These are phyloP conservation scores for Lamproptera curius DNA, from an alignment of 2,888 invertebrate genomes.

Conservation along the genomic window DNA sequence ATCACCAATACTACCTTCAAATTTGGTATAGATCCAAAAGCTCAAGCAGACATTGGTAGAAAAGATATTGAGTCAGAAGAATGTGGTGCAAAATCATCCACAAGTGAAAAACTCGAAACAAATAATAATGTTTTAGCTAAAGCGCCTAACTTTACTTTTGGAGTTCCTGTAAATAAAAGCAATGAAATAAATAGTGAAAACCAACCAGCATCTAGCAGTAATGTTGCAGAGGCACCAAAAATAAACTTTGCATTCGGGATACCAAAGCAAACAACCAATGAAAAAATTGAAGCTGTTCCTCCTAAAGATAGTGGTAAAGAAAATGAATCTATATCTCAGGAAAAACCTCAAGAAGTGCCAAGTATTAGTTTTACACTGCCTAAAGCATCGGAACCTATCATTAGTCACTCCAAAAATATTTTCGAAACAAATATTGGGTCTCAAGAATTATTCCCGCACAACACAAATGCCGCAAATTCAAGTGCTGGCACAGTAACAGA, in stretches of 20 bases:
- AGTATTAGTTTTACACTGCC: slow-evolving; percentile 28
- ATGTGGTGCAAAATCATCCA: slow-evolving; percentile 22
- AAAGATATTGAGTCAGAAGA: slow-evolving; percentile 28
- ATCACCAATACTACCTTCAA: slow-evolving; percentile 43
- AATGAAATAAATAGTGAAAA: slow-evolving; percentile 27
- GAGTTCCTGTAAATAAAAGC: slow-evolving; percentile 35
- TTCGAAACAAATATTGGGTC: slow-evolving; percentile 23
- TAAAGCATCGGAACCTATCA: background rate
- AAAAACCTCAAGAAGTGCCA: slow-evolving; percentile 47
- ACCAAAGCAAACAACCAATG: slow-evolving; percentile 32
- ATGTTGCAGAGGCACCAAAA: slow-evolving; percentile 33
- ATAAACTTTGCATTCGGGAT: slow-evolving; percentile 49
- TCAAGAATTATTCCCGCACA: slow-evolving; percentile 22
- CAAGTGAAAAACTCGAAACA: slow-evolving; percentile 44
- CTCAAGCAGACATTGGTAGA: slow-evolving; percentile 30
- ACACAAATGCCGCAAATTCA: background rate
- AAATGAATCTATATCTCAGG: slow-evolving; percentile 14
- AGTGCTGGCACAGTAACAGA: background rate
- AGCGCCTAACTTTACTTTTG: slow-evolving; percentile 42
- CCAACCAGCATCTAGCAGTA: slow-evolving; percentile 9
- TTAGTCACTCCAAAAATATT: slow-evolving; percentile 1
- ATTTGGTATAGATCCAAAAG: slow-evolving; percentile 54
- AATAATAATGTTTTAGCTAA: slow-evolving; percentile 54
- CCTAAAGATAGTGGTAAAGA: slow-evolving; percentile 23
- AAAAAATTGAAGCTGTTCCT: slow-evolving; percentile 9